These are phyloP conservation scores for Marmota flaviventris DNA, from an alignment of 2,113 vertebrate genomes.

Conservation along the genomic window DNA sequence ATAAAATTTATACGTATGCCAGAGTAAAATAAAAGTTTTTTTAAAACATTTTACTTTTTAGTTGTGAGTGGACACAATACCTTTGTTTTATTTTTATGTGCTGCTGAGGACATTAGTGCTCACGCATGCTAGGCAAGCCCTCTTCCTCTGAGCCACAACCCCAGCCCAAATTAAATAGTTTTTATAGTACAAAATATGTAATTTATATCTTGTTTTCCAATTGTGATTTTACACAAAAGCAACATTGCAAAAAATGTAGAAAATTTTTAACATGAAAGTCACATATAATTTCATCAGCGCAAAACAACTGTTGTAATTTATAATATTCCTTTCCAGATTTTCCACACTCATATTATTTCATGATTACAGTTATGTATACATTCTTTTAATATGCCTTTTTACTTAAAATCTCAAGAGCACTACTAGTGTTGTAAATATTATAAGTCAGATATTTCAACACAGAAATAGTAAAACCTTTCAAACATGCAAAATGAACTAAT, in stretches of 20 bases:
- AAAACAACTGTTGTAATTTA: slow-evolving; percentile 20
- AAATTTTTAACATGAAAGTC: not conserved
- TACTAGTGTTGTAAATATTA: not conserved
- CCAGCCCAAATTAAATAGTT: not conserved
- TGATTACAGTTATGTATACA: not conserved
- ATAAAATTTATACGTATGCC: not conserved
- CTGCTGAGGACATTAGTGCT: too few relatives aligned
- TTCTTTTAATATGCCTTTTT: not conserved
- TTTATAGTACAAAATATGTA: not conserved
- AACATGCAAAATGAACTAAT: not conserved
- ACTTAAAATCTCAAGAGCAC: slow-evolving; percentile 8
- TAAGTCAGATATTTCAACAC: not conserved
- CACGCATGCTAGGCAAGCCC: too few relatives aligned
- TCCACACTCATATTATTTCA: not conserved
- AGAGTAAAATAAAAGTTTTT: not conserved
- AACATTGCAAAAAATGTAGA: not conserved
- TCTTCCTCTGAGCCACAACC: too few relatives aligned
- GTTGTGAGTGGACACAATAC: too few relatives aligned
- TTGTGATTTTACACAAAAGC: not conserved
- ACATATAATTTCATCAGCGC: not conserved
- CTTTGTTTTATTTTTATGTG: too few relatives aligned
- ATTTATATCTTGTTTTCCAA: slow-evolving; percentile 47
- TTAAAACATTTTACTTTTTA: too few relatives aligned
- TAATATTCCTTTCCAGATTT: not conserved
- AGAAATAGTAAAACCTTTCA: slow-evolving; percentile 29